Evolutionary conservation across 2,113 vertebrate species (phyloP).

Genomic region (Tyto alba): DNA sequence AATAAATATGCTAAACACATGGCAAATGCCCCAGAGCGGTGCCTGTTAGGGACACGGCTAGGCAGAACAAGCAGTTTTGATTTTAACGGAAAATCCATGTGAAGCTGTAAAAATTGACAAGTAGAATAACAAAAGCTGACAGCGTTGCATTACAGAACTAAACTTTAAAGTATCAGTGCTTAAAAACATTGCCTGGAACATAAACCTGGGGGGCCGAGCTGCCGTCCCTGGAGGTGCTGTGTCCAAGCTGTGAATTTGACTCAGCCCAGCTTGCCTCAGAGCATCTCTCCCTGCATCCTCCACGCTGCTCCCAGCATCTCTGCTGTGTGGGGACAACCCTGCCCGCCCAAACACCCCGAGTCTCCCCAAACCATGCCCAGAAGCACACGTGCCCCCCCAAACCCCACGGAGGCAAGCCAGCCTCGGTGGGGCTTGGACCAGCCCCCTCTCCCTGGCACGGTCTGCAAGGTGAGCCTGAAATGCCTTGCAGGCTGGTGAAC

Average conservation of each 20-base stretch:
- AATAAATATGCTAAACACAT: background rate
- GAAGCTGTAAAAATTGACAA: background rate
- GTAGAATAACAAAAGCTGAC: background rate
- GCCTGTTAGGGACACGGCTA: background rate
- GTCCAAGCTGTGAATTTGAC: background rate
- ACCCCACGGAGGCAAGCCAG: rapidly evolving
- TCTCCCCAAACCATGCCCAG: background rate
- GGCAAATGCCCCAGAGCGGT: background rate
- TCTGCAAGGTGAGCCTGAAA: background rate
- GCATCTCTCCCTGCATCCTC: background rate
- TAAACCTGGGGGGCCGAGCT: background rate
- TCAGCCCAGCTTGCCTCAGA: background rate
- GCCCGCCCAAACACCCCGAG: background rate
- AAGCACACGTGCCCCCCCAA: rapidly evolving
- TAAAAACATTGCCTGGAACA: background rate
- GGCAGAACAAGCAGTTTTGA: background rate
- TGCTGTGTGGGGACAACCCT: background rate
- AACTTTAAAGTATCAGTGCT: background rate
- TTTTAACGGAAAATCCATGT: background rate
- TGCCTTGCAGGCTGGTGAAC: background rate
- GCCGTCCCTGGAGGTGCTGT: background rate
- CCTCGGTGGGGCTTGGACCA: background rate
- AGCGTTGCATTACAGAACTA: background rate
- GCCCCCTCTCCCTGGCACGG: background rate
- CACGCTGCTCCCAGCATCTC: rapidly evolving